Evolutionary conservation across 2,113 vertebrate genomes (phyloP).

Genomic region (Colistium nudipinnis): DNA sequence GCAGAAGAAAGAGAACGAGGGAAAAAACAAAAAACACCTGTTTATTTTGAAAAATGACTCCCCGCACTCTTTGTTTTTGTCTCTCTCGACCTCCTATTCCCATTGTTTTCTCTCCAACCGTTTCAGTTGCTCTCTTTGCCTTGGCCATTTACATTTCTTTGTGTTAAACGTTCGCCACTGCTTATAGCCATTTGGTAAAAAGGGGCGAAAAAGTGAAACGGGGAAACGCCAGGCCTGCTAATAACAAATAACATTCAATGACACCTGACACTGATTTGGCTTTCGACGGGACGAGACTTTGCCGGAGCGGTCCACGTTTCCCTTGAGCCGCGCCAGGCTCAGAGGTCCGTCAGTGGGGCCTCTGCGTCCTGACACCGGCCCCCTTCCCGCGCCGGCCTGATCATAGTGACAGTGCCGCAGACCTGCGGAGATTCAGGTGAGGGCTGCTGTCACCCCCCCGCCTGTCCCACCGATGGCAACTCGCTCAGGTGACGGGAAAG

Average conservation of each 20-base stretch:
- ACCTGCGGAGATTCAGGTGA: constrained; percentile 60
- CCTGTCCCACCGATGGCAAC: constrained; percentile 68
- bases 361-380: constrained; percentile 64
- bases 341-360: constrained; percentile 50
- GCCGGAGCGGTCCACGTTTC: constrained; percentile 55
- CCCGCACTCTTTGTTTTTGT: constrained; percentile 30
- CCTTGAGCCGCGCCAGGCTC: constrained; percentile 59
- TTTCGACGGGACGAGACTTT: constrained; percentile 33
- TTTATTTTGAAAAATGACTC: constrained; percentile 66
- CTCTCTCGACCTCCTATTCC: constrained; percentile 33
- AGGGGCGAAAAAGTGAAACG: neutral
- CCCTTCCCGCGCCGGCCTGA: constrained; percentile 41
- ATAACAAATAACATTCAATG: constrained; percentile 58
- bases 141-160: constrained; percentile 13
- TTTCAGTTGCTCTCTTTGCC: constrained; percentile 1
- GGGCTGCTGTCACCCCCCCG: constrained; percentile 69
- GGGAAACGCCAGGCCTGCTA: constrained; percentile 24
- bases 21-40: constrained; percentile 60
- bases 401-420: constrained; percentile 69
- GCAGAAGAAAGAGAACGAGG: constrained; percentile 66
- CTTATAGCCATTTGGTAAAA: constrained; percentile 15
- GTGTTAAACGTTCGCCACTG: constrained; percentile 5
- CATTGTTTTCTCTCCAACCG: constrained; percentile 18
- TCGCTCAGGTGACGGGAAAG: constrained; percentile 43
- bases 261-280: constrained; percentile 43